Evolutionary conservation across 2,888 invertebrate genomes (phyloP).

Genomic region (Cheilosia impressa): DNA sequence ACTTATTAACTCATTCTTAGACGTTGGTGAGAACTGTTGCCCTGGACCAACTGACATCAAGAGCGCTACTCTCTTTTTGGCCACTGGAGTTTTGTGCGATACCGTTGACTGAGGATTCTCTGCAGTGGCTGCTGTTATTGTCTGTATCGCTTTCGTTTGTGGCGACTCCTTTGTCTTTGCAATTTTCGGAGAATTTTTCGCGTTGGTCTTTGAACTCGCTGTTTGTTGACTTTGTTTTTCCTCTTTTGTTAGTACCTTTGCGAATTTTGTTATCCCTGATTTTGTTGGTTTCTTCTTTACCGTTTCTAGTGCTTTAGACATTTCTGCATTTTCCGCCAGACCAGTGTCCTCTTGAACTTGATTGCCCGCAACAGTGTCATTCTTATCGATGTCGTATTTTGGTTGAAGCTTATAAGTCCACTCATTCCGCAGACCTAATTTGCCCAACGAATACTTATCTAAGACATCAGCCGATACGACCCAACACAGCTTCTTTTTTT

Average conservation of each 20-base stretch:
- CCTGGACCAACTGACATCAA: constrained; percentile 82
- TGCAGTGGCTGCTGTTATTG: constrained; percentile 10
- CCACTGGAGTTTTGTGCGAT: constrained; percentile 13
- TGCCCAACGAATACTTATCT: constrained; percentile 84
- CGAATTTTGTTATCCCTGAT: constrained; percentile 80
- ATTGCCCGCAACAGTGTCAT: constrained; percentile 32
- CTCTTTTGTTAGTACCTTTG: constrained; percentile 80
- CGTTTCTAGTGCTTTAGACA: constrained; percentile 32
- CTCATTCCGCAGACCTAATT: constrained; percentile 85
- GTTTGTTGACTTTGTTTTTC: constrained; percentile 76
- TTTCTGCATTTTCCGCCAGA: constrained; percentile 26
- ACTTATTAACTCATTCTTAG: constrained; percentile 83
- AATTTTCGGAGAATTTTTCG: constrained; percentile 9
- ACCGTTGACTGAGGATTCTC: neutral
- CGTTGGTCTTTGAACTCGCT: neutral
- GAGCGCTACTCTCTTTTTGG: constrained; percentile 76
- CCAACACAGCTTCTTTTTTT: constrained; percentile 87
- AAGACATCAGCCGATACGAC: constrained; percentile 86
- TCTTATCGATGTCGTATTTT: constrained; percentile 72
- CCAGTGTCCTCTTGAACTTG: constrained; percentile 41
- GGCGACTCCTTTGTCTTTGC: neutral
- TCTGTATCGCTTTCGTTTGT: constrained; percentile 20
- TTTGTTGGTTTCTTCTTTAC: constrained; percentile 48
- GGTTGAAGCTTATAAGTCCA: constrained; percentile 85
- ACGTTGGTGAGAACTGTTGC: constrained; percentile 79